phyloP scores from a whole-genome alignment of 2,888 invertebrate genomes.

The Drosophila fulvimacula region DNA sequence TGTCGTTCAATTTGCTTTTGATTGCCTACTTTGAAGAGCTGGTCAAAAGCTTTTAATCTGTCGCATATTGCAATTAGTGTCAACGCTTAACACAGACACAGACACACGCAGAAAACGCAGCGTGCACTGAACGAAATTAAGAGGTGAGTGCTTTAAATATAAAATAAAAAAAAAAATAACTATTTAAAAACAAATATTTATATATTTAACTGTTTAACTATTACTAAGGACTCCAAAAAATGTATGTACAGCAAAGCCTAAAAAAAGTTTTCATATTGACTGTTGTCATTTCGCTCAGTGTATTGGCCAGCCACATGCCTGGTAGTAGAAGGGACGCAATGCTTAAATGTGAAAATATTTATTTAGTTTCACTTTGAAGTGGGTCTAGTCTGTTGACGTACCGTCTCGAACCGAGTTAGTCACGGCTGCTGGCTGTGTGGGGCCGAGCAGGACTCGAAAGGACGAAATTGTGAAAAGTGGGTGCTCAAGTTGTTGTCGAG shows the following conservation, averaged over 20 bases:
- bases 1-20: conserved; percentile 26
- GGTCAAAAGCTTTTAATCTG: conserved; percentile 61
- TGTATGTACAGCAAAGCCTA: not conserved
- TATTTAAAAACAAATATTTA: no score
- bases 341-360: conserved; percentile 66
- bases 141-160: not conserved
- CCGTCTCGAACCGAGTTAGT: conserved; percentile 28
- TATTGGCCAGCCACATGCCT: conserved; percentile 18
- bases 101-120: not conserved
- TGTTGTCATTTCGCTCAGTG: conserved; percentile 19
- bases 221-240: not conserved
- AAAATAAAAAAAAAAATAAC: no score
- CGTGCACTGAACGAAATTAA: conserved; percentile 13
- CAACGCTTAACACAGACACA: conserved; percentile 47
- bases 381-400: conserved; percentile 42
- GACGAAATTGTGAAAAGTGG: not conserved
- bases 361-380: conserved; percentile 74
- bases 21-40: conserved; percentile 49
- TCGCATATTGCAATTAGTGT: conserved; percentile 70
- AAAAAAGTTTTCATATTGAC: not conserved
- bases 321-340: conserved; percentile 20
- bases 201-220: not conserved
- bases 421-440: conserved; percentile 37
- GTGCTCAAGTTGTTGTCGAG: conserved; percentile 35
- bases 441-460: conserved; percentile 1